Evolutionary conservation across 2,888 invertebrate genomes (phyloP).

Genomic region (Cephus runcator): DNA sequence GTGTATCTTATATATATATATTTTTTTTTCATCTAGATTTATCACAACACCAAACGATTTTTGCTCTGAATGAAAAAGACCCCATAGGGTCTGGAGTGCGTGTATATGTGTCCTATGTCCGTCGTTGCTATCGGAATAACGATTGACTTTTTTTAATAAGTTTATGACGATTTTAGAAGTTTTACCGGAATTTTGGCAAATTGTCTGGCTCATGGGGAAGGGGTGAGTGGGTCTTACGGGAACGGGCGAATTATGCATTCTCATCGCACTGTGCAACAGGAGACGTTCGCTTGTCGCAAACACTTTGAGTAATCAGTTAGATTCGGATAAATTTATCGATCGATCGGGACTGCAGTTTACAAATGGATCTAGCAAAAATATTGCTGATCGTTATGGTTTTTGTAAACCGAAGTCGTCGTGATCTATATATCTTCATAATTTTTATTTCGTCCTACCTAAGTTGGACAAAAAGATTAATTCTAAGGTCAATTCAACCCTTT

Average conservation of each 20-base stretch:
- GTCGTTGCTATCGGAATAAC: neutral
- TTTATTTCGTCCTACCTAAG: neutral
- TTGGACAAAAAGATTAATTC: neutral
- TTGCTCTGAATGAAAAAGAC: slow-evolving; percentile 40
- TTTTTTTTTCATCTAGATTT: slow-evolving; percentile 14
- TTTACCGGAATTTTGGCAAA: neutral
- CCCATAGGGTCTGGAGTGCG: slow-evolving; percentile 10
- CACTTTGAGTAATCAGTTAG: too few relatives aligned
- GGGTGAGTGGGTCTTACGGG: neutral
- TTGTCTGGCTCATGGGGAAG: neutral
- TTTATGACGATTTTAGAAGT: neutral
- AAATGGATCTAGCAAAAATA: neutral
- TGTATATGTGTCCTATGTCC: neutral
- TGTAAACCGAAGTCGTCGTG: neutral
- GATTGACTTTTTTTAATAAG: neutral
- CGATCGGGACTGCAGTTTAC: neutral
- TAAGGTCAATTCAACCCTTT: neutral
- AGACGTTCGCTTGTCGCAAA: too few relatives aligned
- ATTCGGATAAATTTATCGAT: too few relatives aligned
- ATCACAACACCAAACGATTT: slow-evolving; percentile 52
- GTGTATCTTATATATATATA: neutral
- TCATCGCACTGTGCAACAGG: neutral
- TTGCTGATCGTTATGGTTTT: neutral
- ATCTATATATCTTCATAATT: neutral
- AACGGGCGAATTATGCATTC: neutral